These are phyloP conservation scores for Ispidina picta DNA, from an alignment of 2,797 vertebrate species.

Conservation along the genomic window DNA sequence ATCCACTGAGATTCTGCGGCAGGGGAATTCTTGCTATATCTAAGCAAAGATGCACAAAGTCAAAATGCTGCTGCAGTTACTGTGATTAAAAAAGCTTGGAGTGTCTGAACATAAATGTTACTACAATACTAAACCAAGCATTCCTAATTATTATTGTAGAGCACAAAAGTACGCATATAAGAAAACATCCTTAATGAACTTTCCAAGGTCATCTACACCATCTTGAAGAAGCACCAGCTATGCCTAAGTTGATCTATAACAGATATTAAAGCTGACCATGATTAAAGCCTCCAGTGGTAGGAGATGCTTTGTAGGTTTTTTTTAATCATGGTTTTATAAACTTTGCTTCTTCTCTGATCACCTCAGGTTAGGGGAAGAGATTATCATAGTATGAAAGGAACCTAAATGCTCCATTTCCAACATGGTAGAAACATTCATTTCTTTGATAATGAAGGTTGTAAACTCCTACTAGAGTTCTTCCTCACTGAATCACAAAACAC, in stretches of 20 bases:
- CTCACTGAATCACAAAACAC: not conserved
- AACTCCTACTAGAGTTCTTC: not conserved
- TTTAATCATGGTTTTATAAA: not conserved
- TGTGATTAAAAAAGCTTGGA: not conserved
- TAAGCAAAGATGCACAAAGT: constrained; percentile 58
- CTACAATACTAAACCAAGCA: not conserved
- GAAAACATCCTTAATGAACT: not conserved
- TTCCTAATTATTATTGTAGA: not conserved
- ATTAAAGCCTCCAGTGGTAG: not conserved
- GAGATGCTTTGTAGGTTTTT: not conserved
- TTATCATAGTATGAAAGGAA: not conserved
- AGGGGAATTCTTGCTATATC: constrained; percentile 85
- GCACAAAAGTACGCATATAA: not conserved
- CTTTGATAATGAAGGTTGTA: not conserved
- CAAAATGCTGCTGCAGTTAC: not conserved
- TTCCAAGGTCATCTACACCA: not conserved
- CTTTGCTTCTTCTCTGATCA: not conserved
- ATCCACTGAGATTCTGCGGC: constrained; percentile 84
- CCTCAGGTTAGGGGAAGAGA: not conserved
- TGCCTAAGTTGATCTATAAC: not conserved
- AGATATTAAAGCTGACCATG: accelerated
- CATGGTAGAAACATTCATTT: not conserved
- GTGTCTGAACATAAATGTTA: not conserved
- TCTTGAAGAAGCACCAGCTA: not conserved
- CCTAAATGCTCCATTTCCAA: not conserved